Evolutionary conservation across 2,113 vertebrate genomes (phyloP), one percentile per base, ranked within the genome.

Genomic region (Apistogramma diplotaenia): DNA sequence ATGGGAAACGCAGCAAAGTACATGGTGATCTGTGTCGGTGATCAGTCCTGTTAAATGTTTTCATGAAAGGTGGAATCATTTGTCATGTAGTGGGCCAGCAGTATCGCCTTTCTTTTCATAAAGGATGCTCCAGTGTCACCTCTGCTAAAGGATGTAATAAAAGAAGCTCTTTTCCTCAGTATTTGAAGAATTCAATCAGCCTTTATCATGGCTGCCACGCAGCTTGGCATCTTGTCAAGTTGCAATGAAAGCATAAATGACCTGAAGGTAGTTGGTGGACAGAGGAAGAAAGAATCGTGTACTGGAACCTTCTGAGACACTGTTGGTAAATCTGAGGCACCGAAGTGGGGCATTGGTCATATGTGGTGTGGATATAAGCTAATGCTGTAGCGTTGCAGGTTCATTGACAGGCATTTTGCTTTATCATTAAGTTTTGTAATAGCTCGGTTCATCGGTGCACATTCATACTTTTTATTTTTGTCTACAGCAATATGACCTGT

Each of bases 321-420:
- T 70, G 25, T 29, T 9, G 6, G 4, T 12, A 70, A 70, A 1
- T 29, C 40, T 11, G 62, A 46, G 62, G 62, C 62, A 49, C 16
- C 0, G 5, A 46, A 49, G 23, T n/a, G 49, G 27, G 12, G 18
- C 12, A 4, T 27, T 2, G 18, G 15, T 13, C 37, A 9, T 51
- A 10, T 58, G 40, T 25, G 31, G 35, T 29, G 21, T 40, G 71
- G 13, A 10, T 9, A 53, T 33, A 15, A 21, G 43, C 62, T 35
- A 80, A 86, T 67, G 81, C 57, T 75, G 29, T 51, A 62, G 31
- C 82, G 85, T 83, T 78, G 67, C 53, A 57, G 33, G 13, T 43
- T 77, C 79, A 82, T 43, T 78, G 55, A 70, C 19, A 6, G 29
- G 23, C 37, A 62, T 74, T 35, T 33, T 83, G 7, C 65, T 61